These are phyloP conservation scores for Apaloderma vittatum DNA, from an alignment of 2,113 vertebrate genomes.

Conservation along the genomic window DNA sequence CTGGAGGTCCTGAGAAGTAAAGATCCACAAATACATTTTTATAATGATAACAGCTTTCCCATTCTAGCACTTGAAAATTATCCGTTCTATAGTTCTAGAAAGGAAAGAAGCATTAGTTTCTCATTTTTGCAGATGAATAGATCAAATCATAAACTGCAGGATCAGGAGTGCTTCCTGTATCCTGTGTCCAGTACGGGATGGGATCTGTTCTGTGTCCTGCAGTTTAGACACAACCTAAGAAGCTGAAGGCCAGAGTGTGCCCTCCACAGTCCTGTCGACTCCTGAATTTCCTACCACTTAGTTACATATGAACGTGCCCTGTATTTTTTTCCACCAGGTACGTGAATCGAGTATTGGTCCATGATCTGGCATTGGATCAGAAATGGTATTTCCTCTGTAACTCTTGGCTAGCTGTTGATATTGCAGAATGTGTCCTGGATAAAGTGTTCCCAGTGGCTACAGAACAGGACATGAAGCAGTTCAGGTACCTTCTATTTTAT, in stretches of 20 bases:
- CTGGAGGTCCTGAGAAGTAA: neutral
- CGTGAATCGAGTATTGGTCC: conserved; percentile 88
- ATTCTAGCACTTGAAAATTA: neutral
- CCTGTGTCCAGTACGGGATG: neutral
- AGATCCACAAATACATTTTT: neutral
- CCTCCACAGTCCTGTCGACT: neutral
- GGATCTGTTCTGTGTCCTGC: neutral
- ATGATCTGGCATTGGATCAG: conserved; percentile 86
- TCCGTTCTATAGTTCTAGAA: neutral
- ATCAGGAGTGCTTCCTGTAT: neutral
- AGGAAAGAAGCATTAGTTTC: neutral
- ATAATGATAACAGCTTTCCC: neutral
- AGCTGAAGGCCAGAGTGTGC: neutral
- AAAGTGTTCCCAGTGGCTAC: conserved; percentile 91
- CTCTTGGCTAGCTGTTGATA: conserved; percentile 91
- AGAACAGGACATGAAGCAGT: conserved; percentile 90
- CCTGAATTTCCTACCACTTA: neutral
- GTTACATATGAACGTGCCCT: neutral
- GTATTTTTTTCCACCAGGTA: conserved; percentile 81
- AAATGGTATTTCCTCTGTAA: conserved; percentile 96
- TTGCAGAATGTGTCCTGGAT: conserved; percentile 91
- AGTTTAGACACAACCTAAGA: neutral
- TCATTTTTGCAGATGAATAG: neutral
- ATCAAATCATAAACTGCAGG: neutral
- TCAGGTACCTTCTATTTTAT: conserved; percentile 82